These are phyloP conservation scores for Neoaliturus tenellus DNA, from an alignment of 2,888 invertebrate species.

Conservation along the genomic window DNA sequence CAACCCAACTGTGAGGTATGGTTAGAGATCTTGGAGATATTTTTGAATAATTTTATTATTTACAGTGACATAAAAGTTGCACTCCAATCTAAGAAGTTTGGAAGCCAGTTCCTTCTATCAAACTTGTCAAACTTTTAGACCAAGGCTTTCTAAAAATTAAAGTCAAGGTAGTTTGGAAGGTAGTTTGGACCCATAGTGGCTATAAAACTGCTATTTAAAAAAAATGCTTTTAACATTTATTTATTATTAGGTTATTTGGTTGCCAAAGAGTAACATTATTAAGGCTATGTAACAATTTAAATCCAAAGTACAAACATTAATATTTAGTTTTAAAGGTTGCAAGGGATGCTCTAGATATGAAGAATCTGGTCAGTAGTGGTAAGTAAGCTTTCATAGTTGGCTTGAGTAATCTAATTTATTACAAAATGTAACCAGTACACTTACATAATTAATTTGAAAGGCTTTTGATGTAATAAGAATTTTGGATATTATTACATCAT, in stretches of 20 bases:
- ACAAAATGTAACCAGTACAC: not conserved
- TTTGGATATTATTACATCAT: not conserved
- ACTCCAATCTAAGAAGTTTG: not conserved
- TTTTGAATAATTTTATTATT: too few species aligned
- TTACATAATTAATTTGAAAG: not conserved
- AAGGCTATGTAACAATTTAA: not conserved
- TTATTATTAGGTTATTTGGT: not conserved
- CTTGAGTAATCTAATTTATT: too few species aligned
- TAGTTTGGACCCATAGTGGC: not conserved
- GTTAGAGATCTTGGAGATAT: too few species aligned
- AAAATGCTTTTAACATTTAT: slow-evolving; percentile 8
- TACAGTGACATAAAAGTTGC: too few species aligned
- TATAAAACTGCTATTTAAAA: not conserved
- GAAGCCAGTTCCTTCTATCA: not conserved
- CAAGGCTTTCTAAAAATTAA: not conserved
- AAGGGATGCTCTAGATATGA: not conserved
- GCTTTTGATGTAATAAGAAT: not conserved
- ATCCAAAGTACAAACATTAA: not conserved
- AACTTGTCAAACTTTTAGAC: not conserved
- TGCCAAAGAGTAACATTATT: not conserved
- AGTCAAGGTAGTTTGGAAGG: too few species aligned
- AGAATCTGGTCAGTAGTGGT: not conserved
- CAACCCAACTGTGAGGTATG: too few species aligned
- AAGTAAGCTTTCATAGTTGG: too few species aligned
- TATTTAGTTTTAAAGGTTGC: not conserved